Percentiles rank a stretch among this genome's conserved stretches.
These are phyloP conservation scores for Catharus minimus DNA, from an alignment of 2,113 vertebrate species.

Conservation along the genomic window DNA sequence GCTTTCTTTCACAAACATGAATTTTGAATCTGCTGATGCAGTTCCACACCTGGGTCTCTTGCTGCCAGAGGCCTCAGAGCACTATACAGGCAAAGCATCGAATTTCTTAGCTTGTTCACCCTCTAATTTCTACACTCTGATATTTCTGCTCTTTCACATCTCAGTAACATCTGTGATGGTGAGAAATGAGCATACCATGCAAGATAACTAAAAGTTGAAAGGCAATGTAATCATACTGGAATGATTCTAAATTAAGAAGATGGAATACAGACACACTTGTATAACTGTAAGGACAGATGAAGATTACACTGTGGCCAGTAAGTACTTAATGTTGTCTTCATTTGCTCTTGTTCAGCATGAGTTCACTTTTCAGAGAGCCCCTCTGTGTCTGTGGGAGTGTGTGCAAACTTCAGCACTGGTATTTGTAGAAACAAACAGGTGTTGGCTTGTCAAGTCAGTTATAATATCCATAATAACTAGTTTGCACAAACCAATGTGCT, in stretches of 20 bases:
- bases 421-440: slow-evolving; percentile 15
- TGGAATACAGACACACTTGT: not conserved
- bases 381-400: not conserved
- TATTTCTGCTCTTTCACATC: not conserved
- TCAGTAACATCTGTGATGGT: not conserved
- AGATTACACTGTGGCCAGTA: not conserved
- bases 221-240: not conserved
- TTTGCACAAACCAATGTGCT: not conserved
- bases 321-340: not conserved
- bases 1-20: not conserved
- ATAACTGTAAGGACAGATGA: not conserved
- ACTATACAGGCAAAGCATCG: not conserved
- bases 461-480: not conserved
- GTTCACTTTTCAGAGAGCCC: not conserved
- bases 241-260: not conserved
- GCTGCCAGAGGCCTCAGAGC: not conserved
- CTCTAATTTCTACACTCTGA: not conserved
- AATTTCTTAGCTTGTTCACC: not conserved
- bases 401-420: not conserved
- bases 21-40: not conserved
- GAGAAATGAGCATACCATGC: not conserved
- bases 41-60: not conserved
- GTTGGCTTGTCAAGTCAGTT: slow-evolving; percentile 7
- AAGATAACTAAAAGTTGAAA: not conserved
- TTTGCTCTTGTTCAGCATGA: not conserved